Conservation (phyloP, 2,888 invertebrate species). For the Pyrrhia umbra region DNA sequence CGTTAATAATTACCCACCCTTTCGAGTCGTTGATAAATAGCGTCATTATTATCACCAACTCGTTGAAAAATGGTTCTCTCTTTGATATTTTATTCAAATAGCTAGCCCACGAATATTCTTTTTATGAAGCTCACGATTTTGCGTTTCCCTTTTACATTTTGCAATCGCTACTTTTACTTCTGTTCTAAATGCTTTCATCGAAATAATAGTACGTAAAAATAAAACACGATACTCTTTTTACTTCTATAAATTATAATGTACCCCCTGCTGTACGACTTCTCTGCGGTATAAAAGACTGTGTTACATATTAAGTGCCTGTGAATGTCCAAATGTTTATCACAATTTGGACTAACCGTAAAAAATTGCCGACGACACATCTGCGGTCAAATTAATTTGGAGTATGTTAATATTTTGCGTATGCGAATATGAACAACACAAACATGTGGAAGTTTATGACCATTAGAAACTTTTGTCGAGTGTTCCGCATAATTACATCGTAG, state of each 20-base stretch:
- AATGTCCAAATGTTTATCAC: slow-evolving; percentile 8
- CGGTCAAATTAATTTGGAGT: slow-evolving; percentile 59
- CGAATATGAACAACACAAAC: slow-evolving; percentile 44
- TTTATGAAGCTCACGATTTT: slow-evolving; percentile 75
- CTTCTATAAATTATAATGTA: slow-evolving; percentile 25
- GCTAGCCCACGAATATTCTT: slow-evolving; percentile 78
- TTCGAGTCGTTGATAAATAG: slow-evolving; percentile 88
- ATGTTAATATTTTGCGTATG: slow-evolving; percentile 50
- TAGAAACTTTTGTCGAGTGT: slow-evolving; percentile 52
- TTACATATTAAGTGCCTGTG: neutral
- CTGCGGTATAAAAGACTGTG: neutral
- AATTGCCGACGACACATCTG: slow-evolving; percentile 35
- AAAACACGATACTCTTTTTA: slow-evolving; percentile 23
- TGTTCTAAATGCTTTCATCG: slow-evolving; percentile 56
- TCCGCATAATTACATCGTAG: slow-evolving; percentile 49
- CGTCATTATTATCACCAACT: slow-evolving; percentile 87
- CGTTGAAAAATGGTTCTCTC: slow-evolving; percentile 84
- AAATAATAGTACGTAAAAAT: slow-evolving; percentile 46
- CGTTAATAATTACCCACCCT: slow-evolving; percentile 89
- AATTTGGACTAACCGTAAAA: slow-evolving; percentile 38
- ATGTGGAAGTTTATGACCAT: slow-evolving; percentile 55
- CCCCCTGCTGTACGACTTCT: neutral
- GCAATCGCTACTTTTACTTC: slow-evolving; percentile 58
- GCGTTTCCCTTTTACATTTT: slow-evolving; percentile 64
- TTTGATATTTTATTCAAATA: slow-evolving; percentile 88